These are phyloP conservation scores for Myocastor coypus DNA, from an alignment of 2,113 vertebrate genomes.

Conservation along the genomic window DNA sequence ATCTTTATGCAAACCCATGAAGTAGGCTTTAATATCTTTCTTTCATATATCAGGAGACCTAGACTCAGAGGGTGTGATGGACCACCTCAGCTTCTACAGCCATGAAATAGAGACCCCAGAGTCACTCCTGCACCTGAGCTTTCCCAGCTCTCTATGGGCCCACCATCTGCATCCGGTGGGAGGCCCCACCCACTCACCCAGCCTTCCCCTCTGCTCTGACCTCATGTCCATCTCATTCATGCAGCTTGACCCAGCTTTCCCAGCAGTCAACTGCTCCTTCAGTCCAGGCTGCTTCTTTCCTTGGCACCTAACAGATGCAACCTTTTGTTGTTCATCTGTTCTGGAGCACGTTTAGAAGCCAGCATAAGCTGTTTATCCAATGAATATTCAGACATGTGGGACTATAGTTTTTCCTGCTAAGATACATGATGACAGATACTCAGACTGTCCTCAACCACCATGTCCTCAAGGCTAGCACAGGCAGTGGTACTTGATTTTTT, in stretches of 20 bases:
- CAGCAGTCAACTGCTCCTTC: neutral
- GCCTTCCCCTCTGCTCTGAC: neutral
- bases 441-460: neutral
- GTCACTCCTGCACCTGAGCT: neutral
- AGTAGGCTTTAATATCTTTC: neutral
- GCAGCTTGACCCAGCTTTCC: neutral
- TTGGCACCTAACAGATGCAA: conserved; percentile 10
- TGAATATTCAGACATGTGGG: neutral
- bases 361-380: neutral
- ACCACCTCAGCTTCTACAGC: neutral
- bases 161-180: accelerated
- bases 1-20: neutral
- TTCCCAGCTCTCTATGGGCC: neutral
- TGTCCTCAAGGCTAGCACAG: neutral
- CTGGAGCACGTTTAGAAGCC: conserved; percentile 3
- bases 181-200: no score
- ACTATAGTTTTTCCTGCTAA: neutral
- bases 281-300: neutral
- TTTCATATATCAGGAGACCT: neutral
- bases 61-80: neutral
- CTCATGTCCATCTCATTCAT: neutral
- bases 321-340: conserved; percentile 15
- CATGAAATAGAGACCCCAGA: neutral
- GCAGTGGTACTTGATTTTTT: neutral
- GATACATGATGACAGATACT: neutral